phyloP scores from a whole-genome alignment of 1,140 invertebrate genomes.

The Zaprionus taronus region DNA sequence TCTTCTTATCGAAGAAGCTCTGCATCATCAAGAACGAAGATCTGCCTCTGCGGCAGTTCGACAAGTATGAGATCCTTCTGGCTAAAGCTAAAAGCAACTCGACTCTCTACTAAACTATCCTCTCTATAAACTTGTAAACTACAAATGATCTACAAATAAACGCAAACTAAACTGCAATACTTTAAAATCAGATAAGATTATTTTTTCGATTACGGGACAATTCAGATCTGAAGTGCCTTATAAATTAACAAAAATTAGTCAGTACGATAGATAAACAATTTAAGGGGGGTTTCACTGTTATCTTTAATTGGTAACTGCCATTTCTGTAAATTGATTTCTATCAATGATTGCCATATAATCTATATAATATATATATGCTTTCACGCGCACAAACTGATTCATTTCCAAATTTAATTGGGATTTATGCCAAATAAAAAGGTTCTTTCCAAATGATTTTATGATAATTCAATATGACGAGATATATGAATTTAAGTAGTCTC shows the following conservation, averaged over 20 bases:
- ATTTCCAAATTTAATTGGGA: no score
- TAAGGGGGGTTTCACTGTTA: not conserved
- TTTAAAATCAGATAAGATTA: not conserved
- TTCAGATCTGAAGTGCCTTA: not conserved
- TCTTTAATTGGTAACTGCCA: not conserved
- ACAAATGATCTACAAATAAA: not conserved
- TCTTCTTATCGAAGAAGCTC: not conserved
- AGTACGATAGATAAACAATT: not conserved
- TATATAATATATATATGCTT: no score
- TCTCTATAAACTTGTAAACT: not conserved
- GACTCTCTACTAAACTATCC: not conserved
- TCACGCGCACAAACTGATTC: no score
- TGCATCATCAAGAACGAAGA: slow-evolving; percentile 27
- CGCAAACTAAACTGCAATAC: not conserved
- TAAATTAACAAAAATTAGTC: not conserved
- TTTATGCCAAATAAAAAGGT: no score
- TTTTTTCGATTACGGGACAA: not conserved
- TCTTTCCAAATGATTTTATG: no score
- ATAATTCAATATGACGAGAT: no score
- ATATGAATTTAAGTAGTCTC: not conserved
- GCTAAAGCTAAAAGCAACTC: slow-evolving; percentile 2
- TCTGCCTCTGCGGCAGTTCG: slow-evolving; percentile 13
- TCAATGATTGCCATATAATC: no score
- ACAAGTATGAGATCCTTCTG: slow-evolving; percentile 39
- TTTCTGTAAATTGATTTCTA: no score